Evolutionary conservation across 2,888 invertebrate genomes (phyloP), one percentile per base, ranked within the genome.

Genomic region (Pammene aurita): DNA sequence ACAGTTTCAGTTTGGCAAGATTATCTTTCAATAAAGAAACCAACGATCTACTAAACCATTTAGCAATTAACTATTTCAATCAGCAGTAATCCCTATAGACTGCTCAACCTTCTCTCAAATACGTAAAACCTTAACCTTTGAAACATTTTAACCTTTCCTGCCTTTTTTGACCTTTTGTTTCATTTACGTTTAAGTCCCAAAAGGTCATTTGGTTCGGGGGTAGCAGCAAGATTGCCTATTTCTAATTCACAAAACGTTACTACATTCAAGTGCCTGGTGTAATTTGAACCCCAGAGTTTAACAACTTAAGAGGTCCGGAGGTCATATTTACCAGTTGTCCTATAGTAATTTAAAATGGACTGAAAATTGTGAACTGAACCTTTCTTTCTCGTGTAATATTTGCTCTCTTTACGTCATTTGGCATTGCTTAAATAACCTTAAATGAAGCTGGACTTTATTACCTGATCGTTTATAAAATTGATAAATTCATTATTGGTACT

Each of bases 361-460:
- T 26, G 26, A 2, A 26, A 26, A 26, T 26, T 26, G 26, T 26
- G 26, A 26, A 26, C 26, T 26, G 26, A 26, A 26, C 26, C 4
- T 26, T 26, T 26, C n/a, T 62, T 61, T 52, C 62, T 52, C 62
- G 26, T 52, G 62, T 62, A 62, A 62, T 26, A 62, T 41, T 41
- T n/a, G 50, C 18, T 16, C 46, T 61, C 52, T 41, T 61, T 61
- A 44, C 64, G 7, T 64, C 62, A 62, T 38, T 38, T 52, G 52
- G n/a, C 50, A 62, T 61, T 62, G 62, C 62, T 41, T 35, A 41
- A 10, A 26, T 7, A 44, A n/a, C 58, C 58, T 44, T 44, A 44
- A 44, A 58, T 5, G 42, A 11, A 44, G 9, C 57, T 42, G 57
- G 42, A 42, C 11, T 14, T 52, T 52, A 41, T 13, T 13, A 26